These are phyloP conservation scores for Morinoia aosen DNA, from an alignment of 2,888 invertebrate genomes.

Conservation along the genomic window DNA sequence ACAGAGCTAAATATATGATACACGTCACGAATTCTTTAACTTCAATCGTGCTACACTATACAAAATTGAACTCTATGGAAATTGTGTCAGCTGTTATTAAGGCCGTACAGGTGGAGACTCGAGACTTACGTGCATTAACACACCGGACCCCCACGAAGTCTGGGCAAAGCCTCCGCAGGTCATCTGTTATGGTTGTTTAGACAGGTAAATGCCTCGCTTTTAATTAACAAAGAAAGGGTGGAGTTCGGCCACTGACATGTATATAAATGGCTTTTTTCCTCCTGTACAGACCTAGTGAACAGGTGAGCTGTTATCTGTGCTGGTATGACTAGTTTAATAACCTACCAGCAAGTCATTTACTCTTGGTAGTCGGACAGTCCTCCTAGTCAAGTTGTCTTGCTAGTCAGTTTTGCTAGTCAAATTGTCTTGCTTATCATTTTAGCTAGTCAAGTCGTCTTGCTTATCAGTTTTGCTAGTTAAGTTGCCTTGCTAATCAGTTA, in stretches of 20 bases:
- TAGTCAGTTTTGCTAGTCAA: too few relatives aligned
- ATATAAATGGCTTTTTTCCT: background rate
- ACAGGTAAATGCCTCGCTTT: conserved; percentile 1
- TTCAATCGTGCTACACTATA: background rate
- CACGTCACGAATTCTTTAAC: background rate
- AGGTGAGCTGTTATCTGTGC: background rate
- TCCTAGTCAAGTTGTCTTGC: too few relatives aligned
- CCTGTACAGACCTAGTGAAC: background rate
- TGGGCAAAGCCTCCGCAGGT: background rate
- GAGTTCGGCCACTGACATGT: background rate
- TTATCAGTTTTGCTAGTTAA: too few relatives aligned
- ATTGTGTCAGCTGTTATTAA: background rate
- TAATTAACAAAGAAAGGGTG: conserved; percentile 26
- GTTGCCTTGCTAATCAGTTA: too few relatives aligned
- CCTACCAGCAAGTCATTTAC: too few relatives aligned
- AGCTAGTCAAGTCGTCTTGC: too few relatives aligned
- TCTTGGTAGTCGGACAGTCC: too few relatives aligned
- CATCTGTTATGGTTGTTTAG: conserved; percentile 16
- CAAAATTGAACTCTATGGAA: background rate
- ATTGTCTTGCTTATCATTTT: too few relatives aligned
- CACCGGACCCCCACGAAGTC: background rate
- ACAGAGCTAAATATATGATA: background rate
- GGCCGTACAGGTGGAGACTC: background rate
- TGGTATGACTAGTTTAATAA: background rate
- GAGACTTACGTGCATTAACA: background rate